Base-by-base conservation (phyloP, 2,888 invertebrate species). In the Acleris cristana region DNA sequence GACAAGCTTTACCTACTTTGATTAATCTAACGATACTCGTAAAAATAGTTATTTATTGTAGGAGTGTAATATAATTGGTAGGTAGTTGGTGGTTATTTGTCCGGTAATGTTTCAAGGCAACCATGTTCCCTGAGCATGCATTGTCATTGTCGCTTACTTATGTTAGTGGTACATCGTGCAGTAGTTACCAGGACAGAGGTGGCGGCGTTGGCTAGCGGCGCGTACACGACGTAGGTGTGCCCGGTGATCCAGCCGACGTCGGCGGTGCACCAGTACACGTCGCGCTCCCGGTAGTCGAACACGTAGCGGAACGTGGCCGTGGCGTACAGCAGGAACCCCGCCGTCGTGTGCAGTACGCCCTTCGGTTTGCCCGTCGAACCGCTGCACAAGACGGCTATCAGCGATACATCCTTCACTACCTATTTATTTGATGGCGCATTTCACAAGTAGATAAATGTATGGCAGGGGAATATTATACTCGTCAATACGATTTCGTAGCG, bases 281-380 rank as follows among this genome's bases (percentile, higher is more conserved):
- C 97, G 57, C 95, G 95, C 0, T 96, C 96, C 76, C 96, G 96
- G 83, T 97, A 96, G 85, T 99, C 99, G 85, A 99, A 99, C 19
- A 98, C 97, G 85, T 98, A 98, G 87, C 98, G 98, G 88, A 98
- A 98, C 0, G 99, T 98, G 2, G 98, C 96, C 0, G 98, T 96
- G 0, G 97, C 96, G 84, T 99, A 99, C 65, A 99, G 82, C 93
- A 99, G 94, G 91, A 99, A 99, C 0, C 99, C 99, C 0, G 95
- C 99, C 0, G 97, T 96, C 0, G 99, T 98, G 87, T 99, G 99
- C 40, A 99, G 88, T 5, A 99, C 99, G 19, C 99, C 99, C 85
- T 99, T 99, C 0, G 99, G 99, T 86, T 98, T 99, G 23, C 99
- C 99, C 1, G 99, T 99, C 0, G 99, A 99, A 0, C 98, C 98